Evolutionary conservation across 2,797 vertebrate species (phyloP), one percentile per base, ranked within the genome.

Genomic region (Emydoidea blandingii): DNA sequence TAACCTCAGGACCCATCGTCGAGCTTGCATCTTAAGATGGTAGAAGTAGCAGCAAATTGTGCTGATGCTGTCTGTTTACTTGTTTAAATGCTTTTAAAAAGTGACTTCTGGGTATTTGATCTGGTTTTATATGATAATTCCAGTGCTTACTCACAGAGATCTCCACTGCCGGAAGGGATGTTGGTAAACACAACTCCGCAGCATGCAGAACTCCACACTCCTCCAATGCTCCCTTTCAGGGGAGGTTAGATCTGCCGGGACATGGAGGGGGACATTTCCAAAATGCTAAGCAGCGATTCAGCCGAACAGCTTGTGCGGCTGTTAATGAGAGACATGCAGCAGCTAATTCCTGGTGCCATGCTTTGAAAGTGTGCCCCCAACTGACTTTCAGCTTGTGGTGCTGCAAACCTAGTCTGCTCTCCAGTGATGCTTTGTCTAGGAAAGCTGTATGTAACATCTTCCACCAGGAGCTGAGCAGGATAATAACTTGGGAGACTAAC

Each of bases 21-120:
- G 5, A 47, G n/a, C 56, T 34, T 59, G 0, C 21, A 82, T 59
- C 54, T 10, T 19, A 37, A 16, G 25, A 78, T 0, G 19, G 62
- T 92, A 78, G 83, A 93, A 29, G 81, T 12, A 94, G 19, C 81
- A 29, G 31, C 5, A 62, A 78, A 52, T 23, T 85, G 37, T 15
- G 2, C 34, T 0, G 5, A 8, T 92, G 65, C 12, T 0, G 1
- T 23, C 68, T 90, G 1, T 23, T 59, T 90, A 34, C 76, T 85
- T 78, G 23, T 86, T 93, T 89, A 92, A 94, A 90, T 78, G 47
- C 92, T 89, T 90, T 76, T 49, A 50, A 79, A 90, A 78, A 88
- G 53, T 34, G 53, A 49, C 82, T 81, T 59, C 82, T 74, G 76
- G 53, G 84, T 89, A 81, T 74, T 85, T 79, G 74, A 31, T 88